These are phyloP conservation scores for Menura novaehollandiae DNA, from an alignment of 2,113 vertebrate species.

Conservation along the genomic window DNA sequence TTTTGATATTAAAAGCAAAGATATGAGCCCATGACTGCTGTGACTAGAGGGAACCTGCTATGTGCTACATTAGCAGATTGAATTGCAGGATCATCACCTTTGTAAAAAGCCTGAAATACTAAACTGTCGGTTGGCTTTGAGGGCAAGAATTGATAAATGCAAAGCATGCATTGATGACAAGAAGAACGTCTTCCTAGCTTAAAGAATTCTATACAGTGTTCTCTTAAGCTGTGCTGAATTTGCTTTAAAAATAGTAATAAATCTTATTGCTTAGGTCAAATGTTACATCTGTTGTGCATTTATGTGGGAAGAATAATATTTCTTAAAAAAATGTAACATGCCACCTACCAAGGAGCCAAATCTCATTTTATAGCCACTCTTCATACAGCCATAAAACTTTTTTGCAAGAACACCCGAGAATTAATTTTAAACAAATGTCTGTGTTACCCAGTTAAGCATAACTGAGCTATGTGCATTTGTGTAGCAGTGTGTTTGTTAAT, in stretches of 20 bases:
- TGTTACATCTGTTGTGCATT: conserved; percentile 61
- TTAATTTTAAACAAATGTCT: conserved; percentile 28
- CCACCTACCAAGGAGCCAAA: conserved; percentile 1
- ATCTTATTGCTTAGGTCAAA: conserved; percentile 30
- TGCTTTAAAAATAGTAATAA: conserved; percentile 58
- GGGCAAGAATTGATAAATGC: not conserved
- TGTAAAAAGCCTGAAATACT: not conserved
- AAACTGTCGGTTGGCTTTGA: not conserved
- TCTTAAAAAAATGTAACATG: not conserved
- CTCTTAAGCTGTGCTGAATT: conserved; percentile 35
- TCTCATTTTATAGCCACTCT: conserved; percentile 19
- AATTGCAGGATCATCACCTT: conserved; percentile 9
- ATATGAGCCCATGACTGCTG: not conserved
- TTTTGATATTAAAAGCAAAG: not conserved
- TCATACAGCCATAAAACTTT: not conserved
- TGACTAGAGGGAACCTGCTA: not conserved
- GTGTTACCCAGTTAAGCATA: not conserved
- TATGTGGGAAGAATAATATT: conserved; percentile 30
- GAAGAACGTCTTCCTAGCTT: not conserved
- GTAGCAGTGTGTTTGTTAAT: not conserved
- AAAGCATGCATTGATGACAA: not conserved
- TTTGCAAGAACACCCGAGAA: not conserved
- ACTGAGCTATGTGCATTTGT: not conserved
- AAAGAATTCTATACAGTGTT: conserved; percentile 10
- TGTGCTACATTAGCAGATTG: not conserved